Base-by-base conservation (phyloP, 2,113 vertebrate genomes). In the Hirundichthys speculiger region DNA sequence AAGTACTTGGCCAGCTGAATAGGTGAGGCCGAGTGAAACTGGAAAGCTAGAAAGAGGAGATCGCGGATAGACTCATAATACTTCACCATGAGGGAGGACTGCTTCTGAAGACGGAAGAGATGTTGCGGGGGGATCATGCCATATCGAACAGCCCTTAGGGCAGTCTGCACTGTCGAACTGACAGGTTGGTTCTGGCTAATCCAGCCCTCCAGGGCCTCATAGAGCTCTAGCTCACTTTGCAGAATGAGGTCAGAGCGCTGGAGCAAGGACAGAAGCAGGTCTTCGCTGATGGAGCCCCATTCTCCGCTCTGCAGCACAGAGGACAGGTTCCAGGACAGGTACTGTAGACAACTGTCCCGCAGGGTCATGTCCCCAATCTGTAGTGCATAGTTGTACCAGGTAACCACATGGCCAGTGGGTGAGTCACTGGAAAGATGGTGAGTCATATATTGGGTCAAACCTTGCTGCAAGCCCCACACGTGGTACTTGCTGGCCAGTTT, bases 271-370 rank as follows among this genome's bases (percentile, higher is more conserved):
- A 94, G 91, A 88, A 99, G 92, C 81, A 98, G 90, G 69, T 97
- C 94, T 2, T 93, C 86, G 20, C 94, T 95, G 80, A 98, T 93
- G 0, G 94, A 91, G 63, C 81, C 81, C 97, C 97, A 99, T 85
- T 98, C 96, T 0, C 86, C 59, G 1, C 95, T 96, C 72, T 93
- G 92, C 40, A 95, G 90, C 78, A 97, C 94, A 0, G 96, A 94
- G 0, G 96, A 97, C 86, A 99, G 91, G 89, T 99, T 98, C 97
- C 96, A 99, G 76, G 97, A 95, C 79, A 99, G 91, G 88, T 96
- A 98, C 92, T 95, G 96, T 79, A 97, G 91, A 90, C 96, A 98
- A 87, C 93, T 96, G 79, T 97, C 94, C 62, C 93, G 93, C 80
- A 99, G 92, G 9, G 64, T 80, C 39, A 63, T 14, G 20, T 99